Evolutionary conservation across 2,797 vertebrate species (phyloP), one percentile per base, ranked within the genome.

Genomic region (Enteromius anoplus): DNA sequence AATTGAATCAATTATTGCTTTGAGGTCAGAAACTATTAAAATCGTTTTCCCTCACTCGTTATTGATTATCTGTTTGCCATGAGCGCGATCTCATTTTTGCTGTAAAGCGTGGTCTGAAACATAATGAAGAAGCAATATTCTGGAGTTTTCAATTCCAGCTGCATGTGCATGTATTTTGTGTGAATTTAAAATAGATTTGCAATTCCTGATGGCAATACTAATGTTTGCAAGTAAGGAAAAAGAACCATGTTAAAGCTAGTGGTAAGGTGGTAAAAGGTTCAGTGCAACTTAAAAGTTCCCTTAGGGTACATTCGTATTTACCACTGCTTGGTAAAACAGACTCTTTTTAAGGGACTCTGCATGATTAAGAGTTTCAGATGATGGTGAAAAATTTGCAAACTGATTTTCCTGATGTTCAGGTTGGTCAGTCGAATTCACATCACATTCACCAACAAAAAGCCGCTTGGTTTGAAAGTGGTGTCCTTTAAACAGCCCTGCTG

Each of bases 1-100:
- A 92, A 92, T 53, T 90, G 85, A 92, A 92, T 92, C 91, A 93
- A 92, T 93, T 90, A 91, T 90, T 90, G 90, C 92, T 92, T 89
- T 89, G 86, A 92, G 91, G 92, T 93, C 91, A 90, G 84, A 93
- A 90, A 84, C 89, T 89, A 92, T 92, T 92, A 88, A 90, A 92
- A 91, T 86, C 58, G 87, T 87, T 88, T 89, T 75, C 84, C 86
- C 87, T 84, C 85, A 84, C 87, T 89, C 88, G 84, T 87, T 86
- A 84, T 90, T 90, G 91, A 93, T 92, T 91, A 92, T 86, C 87
- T 90, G 88, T 86, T 81, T 83, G 37, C 75, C 81, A 89, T 89
- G 85, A 83, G 86, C 55, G 51, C 75, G 11, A 89, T 89, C 89
- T 90, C 85, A 83, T 91, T 90, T 79, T 75, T 73, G 65, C 26